A percentile compares a stretch with the other conserved stretches of the same genome.
Evolutionary conservation across 2,888 invertebrate species (phyloP).

Genomic region (Sabellastarte sp.): DNA sequence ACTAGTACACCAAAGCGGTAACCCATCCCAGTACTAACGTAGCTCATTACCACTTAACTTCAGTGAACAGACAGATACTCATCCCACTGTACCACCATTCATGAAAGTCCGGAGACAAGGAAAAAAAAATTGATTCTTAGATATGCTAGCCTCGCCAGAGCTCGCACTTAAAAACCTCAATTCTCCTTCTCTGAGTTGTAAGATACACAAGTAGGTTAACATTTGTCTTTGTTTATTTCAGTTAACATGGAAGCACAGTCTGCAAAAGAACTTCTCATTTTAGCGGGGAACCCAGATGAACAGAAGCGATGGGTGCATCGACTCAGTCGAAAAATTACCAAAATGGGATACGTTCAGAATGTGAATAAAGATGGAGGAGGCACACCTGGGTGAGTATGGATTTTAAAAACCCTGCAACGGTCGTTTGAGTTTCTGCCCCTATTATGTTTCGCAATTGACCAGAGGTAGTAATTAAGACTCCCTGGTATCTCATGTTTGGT

Average conservation of each 20-base stretch:
- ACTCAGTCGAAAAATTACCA: slow-evolving; percentile 85
- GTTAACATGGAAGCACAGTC: slow-evolving; percentile 90
- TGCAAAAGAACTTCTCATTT: slow-evolving; percentile 87
- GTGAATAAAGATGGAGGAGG: slow-evolving; percentile 9
- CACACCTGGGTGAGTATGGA: slow-evolving; percentile 9
- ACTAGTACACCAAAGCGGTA: no score
- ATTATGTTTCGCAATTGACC: no score
- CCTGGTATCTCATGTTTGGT: no score
- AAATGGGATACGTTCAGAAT: slow-evolving; percentile 65
- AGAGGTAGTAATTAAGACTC: no score
- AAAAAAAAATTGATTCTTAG: no score
- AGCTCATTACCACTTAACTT: no score
- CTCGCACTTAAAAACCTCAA: not conserved
- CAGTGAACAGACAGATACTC: no score
- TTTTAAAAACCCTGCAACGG: no score
- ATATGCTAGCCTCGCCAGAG: not conserved
- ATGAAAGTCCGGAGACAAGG: no score
- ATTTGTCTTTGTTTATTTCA: slow-evolving; percentile 36
- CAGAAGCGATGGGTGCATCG: slow-evolving; percentile 92
- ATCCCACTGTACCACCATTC: no score
- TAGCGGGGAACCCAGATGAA: slow-evolving; percentile 81
- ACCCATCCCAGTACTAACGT: no score
- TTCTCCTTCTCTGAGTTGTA: not conserved
- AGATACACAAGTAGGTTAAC: not conserved
- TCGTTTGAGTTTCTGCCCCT: no score